Evolutionary conservation across 1,140 invertebrate genomes (phyloP), one percentile per base, ranked within the genome.

Genomic region (Episyrphus balteatus): DNA sequence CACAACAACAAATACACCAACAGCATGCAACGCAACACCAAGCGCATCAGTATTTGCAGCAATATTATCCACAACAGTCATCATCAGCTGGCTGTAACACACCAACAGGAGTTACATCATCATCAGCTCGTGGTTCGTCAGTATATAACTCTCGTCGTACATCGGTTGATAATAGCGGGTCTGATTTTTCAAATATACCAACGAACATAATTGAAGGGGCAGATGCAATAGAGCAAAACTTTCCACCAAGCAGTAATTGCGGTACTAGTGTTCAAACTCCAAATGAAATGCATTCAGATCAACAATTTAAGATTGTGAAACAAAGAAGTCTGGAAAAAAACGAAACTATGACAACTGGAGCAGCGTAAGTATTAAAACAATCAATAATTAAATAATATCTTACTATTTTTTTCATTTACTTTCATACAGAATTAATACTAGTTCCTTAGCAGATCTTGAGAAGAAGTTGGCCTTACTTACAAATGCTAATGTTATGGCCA

Each of bases 81-180:
- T 37, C 56, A 6, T 51, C 56, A 11, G 36, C 62, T 44, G 62
- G 62, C 14, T 59, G 59, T 26, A 62, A 55, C 44, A 62, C 62
- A 15, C 61, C 62, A 19, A 62, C 55, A 32, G 61, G 59, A 18
- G 38, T 49, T 12, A 38, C 61, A 38, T 56, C 52, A 17, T 65
- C 61, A 18, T 65, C 61, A 18, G 53, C 62, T n/a, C 52, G 62
- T 17, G 57, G 63, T 26, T 66, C 63, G 1, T 66, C 65, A 15
- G 58, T 65, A 0, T 68, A 68, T 42, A 67, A 62, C 44, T 68
- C 65, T 13, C 55, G 65, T 5, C 55, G 65, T 11, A 65, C 65
- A 18, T 68, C 65, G 12, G 53, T 66, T 26, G 65, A 68, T 47
- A 67, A 62, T 44, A 62, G 61, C 47, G 54, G 55, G 18, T 62